phyloP scores from a whole-genome alignment of 2,797 vertebrate genomes.

The Bothrops alternatus region DNA sequence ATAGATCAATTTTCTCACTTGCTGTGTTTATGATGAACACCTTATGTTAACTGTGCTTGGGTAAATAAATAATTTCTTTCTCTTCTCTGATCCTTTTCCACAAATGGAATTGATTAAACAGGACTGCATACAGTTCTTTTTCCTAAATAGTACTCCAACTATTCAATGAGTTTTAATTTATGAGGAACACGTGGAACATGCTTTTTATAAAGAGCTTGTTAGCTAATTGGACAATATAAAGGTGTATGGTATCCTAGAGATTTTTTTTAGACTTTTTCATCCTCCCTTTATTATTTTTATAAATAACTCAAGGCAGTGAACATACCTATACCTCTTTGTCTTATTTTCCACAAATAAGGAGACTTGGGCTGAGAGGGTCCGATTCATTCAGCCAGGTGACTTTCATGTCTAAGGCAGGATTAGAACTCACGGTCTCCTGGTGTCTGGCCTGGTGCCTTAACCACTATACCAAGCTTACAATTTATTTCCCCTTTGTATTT shows the following conservation, averaged over 20 bases:
- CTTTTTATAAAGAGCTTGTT: background rate
- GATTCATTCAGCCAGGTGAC: background rate
- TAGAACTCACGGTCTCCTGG: background rate
- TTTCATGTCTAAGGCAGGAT: background rate
- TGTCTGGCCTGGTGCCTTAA: background rate
- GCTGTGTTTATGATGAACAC: background rate
- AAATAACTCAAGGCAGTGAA: background rate
- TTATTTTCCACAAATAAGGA: background rate
- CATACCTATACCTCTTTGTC: background rate
- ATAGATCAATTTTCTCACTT: background rate
- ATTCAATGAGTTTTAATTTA: background rate
- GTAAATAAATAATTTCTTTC: background rate
- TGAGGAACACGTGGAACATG: background rate
- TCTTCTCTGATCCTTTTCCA: background rate
- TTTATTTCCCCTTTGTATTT: constrained; percentile 3
- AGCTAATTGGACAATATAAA: background rate
- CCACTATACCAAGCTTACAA: background rate
- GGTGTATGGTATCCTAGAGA: background rate
- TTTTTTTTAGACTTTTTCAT: background rate
- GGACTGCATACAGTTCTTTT: background rate
- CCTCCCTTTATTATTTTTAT: background rate
- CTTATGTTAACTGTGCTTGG: background rate
- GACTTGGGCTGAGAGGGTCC: background rate
- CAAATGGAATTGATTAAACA: background rate
- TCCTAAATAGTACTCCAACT: background rate